Evolutionary conservation across 2,888 invertebrate species (phyloP).

Genomic region (Bembecia ichneumoniformis): DNA sequence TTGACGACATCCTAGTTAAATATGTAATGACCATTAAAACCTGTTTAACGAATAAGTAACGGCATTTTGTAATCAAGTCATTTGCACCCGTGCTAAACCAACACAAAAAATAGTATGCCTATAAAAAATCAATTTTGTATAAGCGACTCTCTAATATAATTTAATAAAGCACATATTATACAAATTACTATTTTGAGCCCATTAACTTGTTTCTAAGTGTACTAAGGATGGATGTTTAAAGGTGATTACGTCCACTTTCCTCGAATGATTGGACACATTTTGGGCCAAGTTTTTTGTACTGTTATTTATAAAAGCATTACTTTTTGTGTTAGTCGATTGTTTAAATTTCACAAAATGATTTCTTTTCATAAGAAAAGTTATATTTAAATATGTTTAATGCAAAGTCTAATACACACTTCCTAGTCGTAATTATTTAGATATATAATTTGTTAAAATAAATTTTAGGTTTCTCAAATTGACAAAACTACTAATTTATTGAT

Average conservation of each 20-base stretch:
- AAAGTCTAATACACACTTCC: no score
- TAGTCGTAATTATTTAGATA: no score
- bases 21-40: no score
- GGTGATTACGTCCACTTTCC: slow-evolving; percentile 55
- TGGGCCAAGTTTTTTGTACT: slow-evolving; percentile 41
- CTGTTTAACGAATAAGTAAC: no score
- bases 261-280: slow-evolving; percentile 58
- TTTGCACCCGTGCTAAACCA: no score
- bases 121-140: no score
- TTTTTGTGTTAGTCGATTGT: slow-evolving; percentile 29
- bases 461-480: no score
- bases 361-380: background rate
- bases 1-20: no score
- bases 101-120: no score
- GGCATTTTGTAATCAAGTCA: no score
- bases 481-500: no score
- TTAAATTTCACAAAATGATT: slow-evolving; percentile 11
- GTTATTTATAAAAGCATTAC: slow-evolving; percentile 55
- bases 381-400: background rate
- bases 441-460: no score
- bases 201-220: slow-evolving; percentile 46
- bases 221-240: slow-evolving; percentile 47
- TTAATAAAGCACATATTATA: background rate
- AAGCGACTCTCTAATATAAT: background rate
- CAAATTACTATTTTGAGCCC: slow-evolving; percentile 50